Evolutionary conservation across 2,888 invertebrate genomes (phyloP).

Genomic region (Ligdia adustata): DNA sequence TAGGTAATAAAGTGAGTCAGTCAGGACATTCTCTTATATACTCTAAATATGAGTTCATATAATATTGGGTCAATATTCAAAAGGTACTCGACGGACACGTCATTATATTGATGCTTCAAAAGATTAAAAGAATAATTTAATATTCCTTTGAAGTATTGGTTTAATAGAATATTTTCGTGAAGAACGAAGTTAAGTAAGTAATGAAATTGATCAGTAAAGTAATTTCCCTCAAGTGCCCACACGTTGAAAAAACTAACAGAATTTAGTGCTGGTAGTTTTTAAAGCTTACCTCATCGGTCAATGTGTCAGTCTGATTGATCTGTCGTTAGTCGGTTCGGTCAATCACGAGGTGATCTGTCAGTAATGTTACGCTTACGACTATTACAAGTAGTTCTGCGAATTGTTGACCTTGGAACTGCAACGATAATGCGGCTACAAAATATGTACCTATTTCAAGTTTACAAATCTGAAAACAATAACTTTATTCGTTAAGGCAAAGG

Average conservation of each 20-base stretch:
- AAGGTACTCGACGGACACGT: constrained; percentile 17
- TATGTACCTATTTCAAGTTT: no score
- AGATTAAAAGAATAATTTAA: background rate
- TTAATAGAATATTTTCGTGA: background rate
- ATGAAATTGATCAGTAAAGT: no score
- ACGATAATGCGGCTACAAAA: no score
- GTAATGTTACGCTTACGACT: background rate
- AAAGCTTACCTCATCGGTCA: background rate
- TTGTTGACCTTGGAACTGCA: no score
- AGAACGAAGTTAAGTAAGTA: no score
- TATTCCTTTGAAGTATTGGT: background rate
- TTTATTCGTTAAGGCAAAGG: no score
- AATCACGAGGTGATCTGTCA: background rate
- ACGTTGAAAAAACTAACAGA: background rate
- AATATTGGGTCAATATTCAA: constrained; percentile 22
- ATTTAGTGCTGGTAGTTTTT: background rate
- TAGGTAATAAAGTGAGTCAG: background rate
- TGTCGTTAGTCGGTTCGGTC: background rate
- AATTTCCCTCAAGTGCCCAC: background rate
- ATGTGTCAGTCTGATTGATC: background rate
- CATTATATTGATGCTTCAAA: constrained; percentile 17
- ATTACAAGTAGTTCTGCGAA: no score
- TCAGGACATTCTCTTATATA: no score
- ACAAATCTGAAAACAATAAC: no score
- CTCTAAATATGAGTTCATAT: no score